Base-by-base conservation (phyloP, 1,140 invertebrate species). In the Dryas iulia region DNA sequence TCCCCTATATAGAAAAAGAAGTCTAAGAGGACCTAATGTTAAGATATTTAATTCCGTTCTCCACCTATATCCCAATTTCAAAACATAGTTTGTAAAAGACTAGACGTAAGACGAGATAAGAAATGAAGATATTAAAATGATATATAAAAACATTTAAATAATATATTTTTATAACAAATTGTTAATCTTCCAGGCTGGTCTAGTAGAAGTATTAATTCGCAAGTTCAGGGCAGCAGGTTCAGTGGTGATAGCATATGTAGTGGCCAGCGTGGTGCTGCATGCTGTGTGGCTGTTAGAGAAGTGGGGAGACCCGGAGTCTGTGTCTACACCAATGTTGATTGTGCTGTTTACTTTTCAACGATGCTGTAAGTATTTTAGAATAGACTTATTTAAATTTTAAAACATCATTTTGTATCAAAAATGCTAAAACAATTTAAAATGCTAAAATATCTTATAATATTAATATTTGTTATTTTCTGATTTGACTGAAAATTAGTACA, bases 131-230 rank as follows among this genome's bases (percentile, higher is more conserved):
- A 7, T 18, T 10, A 21, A 18, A 18, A 1, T 18, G 3, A 18
- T 10, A 1, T 47, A 21, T 10, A 8, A 21, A 2, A 47, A 47
- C 8, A 47, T 18, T 8, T 59, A 61, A 52, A 33, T 3, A 25
- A 47, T 30, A 28, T 24, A 24, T 39, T 56, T 53, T 58, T 72
- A 12, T n/a, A n/a, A n/a, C n/a, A n/a, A 47, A 8, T 18, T 10
- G 21, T 47, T 14, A 18, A 7, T 47, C 0, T 47, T 47, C 18
- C 75, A 95, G 94, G 94, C 94, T 52, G 95, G 95, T 52, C 87
- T 95, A 59, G 93, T 95, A 66, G 94, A 95, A 84, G 90, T 95
- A 18, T 83, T 96, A 18, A 93, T 94, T 70, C 92, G 93, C 58
- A 93, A 93, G 89, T 95, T 95, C 84, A 93, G 94, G 1, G 86